phyloP scores from a whole-genome alignment of 2,113 vertebrate genomes.

The Megaceryle maxima region DNA sequence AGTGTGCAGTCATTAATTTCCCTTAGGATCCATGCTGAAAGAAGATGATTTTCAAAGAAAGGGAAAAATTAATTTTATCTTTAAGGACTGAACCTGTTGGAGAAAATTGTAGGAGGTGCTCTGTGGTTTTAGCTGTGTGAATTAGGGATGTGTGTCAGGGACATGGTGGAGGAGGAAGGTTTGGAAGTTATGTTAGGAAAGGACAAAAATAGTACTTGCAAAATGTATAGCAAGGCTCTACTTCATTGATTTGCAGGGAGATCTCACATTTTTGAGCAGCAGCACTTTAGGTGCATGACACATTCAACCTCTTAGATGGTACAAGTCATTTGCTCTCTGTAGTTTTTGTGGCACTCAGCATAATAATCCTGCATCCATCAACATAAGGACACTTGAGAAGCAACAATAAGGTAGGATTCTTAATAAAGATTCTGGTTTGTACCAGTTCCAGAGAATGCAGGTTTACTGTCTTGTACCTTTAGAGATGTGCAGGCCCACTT shows the following conservation, averaged over 20 bases:
- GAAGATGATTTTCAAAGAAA: conserved; percentile 35
- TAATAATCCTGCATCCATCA: not conserved
- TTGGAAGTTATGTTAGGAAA: conserved; percentile 25
- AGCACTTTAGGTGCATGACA: not conserved
- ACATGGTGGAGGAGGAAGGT: not conserved
- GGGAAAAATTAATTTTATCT: conserved; percentile 18
- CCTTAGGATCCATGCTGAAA: conserved; percentile 40
- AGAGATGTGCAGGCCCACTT: not conserved
- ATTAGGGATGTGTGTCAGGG: not conserved
- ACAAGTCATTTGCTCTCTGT: not conserved
- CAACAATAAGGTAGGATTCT: not conserved
- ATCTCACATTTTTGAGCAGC: not conserved
- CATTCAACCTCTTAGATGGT: not conserved
- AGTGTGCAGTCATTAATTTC: conserved; percentile 41
- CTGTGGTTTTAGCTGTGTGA: not conserved
- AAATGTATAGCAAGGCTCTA: not conserved
- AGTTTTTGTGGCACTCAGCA: not conserved
- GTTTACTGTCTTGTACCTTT: not conserved
- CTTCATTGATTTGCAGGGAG: conserved; percentile 18
- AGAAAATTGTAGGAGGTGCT: not conserved
- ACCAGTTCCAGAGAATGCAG: not conserved
- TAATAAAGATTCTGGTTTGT: not conserved
- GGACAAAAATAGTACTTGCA: conserved; percentile 16
- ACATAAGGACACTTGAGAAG: not conserved
- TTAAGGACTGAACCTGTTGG: conserved; percentile 11